phyloP scores from a whole-genome alignment of 2,113 vertebrate species.

The Sturnus vulgaris region DNA sequence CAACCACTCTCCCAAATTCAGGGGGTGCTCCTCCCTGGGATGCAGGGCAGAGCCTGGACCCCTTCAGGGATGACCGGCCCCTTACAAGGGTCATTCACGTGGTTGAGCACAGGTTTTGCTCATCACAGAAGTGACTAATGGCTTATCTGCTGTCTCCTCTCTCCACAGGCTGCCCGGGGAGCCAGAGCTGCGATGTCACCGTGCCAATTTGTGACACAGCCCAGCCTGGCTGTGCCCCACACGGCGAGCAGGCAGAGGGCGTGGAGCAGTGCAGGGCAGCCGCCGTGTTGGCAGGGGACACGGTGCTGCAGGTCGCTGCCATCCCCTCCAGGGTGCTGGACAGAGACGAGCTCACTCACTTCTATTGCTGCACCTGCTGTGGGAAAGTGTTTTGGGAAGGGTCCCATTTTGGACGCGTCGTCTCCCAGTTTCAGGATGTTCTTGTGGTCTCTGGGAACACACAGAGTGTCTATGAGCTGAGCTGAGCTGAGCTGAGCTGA shows the following conservation, averaged over 20 bases:
- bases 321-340: constrained; percentile 72
- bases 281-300: neutral
- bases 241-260: constrained; percentile 51
- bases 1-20: neutral
- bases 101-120: neutral
- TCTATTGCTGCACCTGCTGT: constrained; percentile 81
- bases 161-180: neutral
- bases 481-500: neutral
- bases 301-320: constrained; percentile 65
- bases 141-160: neutral
- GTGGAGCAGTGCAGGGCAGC: constrained; percentile 15
- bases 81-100: fast-evolving
- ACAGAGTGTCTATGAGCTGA: neutral
- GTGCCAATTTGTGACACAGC: fast-evolving
- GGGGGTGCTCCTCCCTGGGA: neutral
- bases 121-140: neutral
- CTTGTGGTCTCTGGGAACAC: neutral
- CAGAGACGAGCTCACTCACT: constrained; percentile 56
- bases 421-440: constrained; percentile 78
- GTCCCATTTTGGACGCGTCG: constrained; percentile 76
- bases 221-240: neutral
- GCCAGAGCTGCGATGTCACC: fast-evolving
- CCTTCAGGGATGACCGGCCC: neutral
- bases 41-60: neutral
- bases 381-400: constrained; percentile 93